Evolutionary conservation across 2,797 vertebrate species (phyloP).

Genomic region (Buceros bicornis): DNA sequence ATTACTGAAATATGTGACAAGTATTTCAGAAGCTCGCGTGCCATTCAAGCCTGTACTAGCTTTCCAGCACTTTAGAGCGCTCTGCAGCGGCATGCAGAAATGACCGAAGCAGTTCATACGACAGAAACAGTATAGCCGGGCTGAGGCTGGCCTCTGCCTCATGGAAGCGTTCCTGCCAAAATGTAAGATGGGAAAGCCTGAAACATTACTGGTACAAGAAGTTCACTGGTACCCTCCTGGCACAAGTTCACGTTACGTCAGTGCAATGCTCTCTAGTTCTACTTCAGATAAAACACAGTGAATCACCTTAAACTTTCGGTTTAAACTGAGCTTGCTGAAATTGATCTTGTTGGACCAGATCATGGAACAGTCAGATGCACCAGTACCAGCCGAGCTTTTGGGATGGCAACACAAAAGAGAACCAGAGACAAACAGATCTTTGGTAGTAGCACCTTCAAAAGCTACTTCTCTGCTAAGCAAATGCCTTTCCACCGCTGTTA

Average conservation of each 20-base stretch:
- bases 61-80: not conserved
- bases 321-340: not conserved
- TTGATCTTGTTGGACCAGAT: not conserved
- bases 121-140: not conserved
- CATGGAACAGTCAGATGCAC: not conserved
- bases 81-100: not conserved
- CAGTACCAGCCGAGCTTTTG: not conserved
- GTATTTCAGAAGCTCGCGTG: not conserved
- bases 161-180: not conserved
- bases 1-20: not conserved
- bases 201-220: not conserved
- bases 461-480: not conserved
- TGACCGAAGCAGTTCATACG: not conserved
- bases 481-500: not conserved
- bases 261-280: not conserved
- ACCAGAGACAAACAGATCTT: not conserved
- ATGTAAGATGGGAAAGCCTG: not conserved
- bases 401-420: not conserved
- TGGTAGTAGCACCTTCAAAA: not conserved
- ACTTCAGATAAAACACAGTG: not conserved
- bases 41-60: not conserved
- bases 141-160: not conserved
- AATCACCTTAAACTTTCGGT: not conserved
- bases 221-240: not conserved
- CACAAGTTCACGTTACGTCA: not conserved